phyloP scores from a whole-genome alignment of 2,797 vertebrate genomes.

The Pangasius larnaudii region DNA sequence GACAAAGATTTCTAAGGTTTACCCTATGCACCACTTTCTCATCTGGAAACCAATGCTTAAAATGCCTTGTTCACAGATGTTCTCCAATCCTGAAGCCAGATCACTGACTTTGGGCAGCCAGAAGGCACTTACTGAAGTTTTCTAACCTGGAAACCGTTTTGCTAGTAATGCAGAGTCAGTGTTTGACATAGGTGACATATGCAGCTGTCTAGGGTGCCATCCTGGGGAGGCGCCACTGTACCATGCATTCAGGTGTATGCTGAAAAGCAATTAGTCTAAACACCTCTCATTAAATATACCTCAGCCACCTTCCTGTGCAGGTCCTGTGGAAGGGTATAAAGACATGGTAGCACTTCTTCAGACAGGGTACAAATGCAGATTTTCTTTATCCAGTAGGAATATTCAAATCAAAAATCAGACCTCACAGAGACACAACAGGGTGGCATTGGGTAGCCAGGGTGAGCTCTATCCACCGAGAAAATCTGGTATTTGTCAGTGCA shows the following conservation, averaged over 20 bases:
- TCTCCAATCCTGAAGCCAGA: background rate
- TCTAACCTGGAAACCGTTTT: background rate
- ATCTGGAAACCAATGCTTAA: background rate
- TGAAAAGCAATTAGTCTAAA: background rate
- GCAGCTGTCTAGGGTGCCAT: background rate
- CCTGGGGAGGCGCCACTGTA: background rate
- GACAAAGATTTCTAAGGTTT: background rate
- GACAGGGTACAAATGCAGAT: background rate
- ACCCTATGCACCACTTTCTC: background rate
- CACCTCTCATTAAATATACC: background rate
- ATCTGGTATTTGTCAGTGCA: background rate
- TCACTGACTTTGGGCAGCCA: background rate
- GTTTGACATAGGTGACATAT: background rate
- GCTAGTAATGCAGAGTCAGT: background rate
- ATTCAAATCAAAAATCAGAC: background rate
- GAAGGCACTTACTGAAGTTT: background rate
- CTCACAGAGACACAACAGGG: background rate
- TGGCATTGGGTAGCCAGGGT: background rate
- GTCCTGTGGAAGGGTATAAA: background rate
- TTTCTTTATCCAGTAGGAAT: background rate
- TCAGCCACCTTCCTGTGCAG: background rate
- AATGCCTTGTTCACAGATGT: background rate
- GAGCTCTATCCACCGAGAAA: background rate
- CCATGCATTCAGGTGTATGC: background rate
- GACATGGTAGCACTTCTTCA: background rate